phyloP scores from a whole-genome alignment of 2,797 vertebrate genomes.

The Paratrypauchen microcephalus region DNA sequence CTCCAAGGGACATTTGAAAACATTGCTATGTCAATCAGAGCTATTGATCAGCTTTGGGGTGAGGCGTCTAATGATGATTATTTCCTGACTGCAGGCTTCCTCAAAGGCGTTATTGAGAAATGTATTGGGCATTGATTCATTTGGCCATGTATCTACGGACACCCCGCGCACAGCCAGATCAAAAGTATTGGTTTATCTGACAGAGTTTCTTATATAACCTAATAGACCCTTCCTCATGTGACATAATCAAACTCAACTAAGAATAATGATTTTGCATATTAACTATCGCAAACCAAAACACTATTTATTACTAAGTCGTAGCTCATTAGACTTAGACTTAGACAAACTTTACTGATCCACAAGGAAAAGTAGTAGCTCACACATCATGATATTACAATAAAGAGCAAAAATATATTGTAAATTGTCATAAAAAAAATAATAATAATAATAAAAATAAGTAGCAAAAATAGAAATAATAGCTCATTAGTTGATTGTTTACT shows the following conservation, averaged over 20 bases:
- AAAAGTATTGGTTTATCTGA: constrained; percentile 3
- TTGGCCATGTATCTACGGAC: constrained; percentile 11
- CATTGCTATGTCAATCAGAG: constrained; percentile 58
- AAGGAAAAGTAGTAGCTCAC: no score
- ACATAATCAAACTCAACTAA: constrained; percentile 12
- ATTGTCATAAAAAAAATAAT: no score
- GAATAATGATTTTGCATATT: neutral
- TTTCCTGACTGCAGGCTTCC: constrained; percentile 65
- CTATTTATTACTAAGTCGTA: no score
- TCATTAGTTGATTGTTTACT: no score
- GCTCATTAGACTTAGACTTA: no score
- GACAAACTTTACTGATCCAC: no score
- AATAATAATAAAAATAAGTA: no score
- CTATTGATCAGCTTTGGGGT: constrained; percentile 57
- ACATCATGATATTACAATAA: no score
- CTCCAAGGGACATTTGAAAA: constrained; percentile 54
- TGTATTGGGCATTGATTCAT: constrained; percentile 51
- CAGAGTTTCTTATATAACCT: neutral
- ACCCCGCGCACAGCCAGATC: neutral
- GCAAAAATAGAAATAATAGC: no score
- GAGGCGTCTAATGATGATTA: constrained; percentile 62
- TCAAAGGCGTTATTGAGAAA: constrained; percentile 53
- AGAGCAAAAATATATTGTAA: no score
- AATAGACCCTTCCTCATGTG: neutral
- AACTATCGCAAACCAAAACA: neutral